phyloP scores from a whole-genome alignment of 2,113 vertebrate species.

The western clawed frog (Xenopus tropicalis) region UCB_Xtro_10.0 CM004443.2:33543501-33544000 shows the following conservation, averaged over 20 bases:
- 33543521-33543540: no score
- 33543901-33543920: not conserved
- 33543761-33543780: slow-evolving; percentile 35
- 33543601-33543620: no score
- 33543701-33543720: slow-evolving; percentile 25
- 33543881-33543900: not conserved
- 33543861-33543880: slow-evolving; percentile 22
- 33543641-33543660: not conserved
- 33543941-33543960: no score
- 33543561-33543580: no score
- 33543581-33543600: no score
- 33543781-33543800: slow-evolving; percentile 31
- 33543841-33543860: slow-evolving; percentile 20
- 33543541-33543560: no score
- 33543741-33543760: slow-evolving; percentile 29
- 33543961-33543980: no score
- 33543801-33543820: slow-evolving; percentile 29
- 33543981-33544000: no score
- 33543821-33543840: slow-evolving; percentile 31
- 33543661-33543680: not conserved
- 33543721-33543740: slow-evolving; percentile 17
- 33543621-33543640: no score
- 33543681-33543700: not conserved
- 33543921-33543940: not conserved
- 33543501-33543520: no score